Conservation (phyloP, 2,888 invertebrate genomes). For the Drosophila hawaiiensis region DNA sequence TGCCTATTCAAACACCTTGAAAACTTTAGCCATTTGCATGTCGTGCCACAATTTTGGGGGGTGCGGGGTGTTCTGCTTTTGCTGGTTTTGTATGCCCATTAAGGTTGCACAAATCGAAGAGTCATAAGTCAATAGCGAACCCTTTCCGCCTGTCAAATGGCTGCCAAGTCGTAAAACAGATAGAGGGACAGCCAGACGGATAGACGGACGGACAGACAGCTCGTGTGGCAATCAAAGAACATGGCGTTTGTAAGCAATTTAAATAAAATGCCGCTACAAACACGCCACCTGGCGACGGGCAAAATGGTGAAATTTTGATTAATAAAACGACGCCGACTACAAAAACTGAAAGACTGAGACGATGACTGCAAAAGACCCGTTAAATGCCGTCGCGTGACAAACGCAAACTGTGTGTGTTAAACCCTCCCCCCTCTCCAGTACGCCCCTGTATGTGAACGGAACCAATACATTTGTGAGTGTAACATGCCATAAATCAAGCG, state of each 20-base stretch:
- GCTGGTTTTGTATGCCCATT: conserved; percentile 1
- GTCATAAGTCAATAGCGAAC: conserved; percentile 70
- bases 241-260: conserved; percentile 63
- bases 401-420: conserved; percentile 69
- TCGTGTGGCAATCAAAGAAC: conserved; percentile 47
- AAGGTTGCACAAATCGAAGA: conserved; percentile 35
- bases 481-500: conserved; percentile 77
- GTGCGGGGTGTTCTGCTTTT: background rate
- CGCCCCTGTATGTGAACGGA: conserved; percentile 63
- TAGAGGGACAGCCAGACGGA: background rate
- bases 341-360: conserved; percentile 20
- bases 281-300: conserved; percentile 55
- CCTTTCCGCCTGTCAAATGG: conserved; percentile 71
- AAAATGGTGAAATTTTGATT: conserved; percentile 62
- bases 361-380: conserved; percentile 39
- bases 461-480: conserved; percentile 74
- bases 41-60: conserved; percentile 29
- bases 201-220: background rate
- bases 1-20: conserved; percentile 28
- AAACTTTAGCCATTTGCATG: conserved; percentile 52
- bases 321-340: conserved; percentile 63
- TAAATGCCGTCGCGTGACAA: conserved; percentile 78
- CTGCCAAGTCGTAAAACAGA: conserved; percentile 16
- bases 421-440: background rate
- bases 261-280: conserved; percentile 63